Evolutionary conservation across 2,888 invertebrate species (phyloP).

Genomic region (Gymnosoma rotundatum): DNA sequence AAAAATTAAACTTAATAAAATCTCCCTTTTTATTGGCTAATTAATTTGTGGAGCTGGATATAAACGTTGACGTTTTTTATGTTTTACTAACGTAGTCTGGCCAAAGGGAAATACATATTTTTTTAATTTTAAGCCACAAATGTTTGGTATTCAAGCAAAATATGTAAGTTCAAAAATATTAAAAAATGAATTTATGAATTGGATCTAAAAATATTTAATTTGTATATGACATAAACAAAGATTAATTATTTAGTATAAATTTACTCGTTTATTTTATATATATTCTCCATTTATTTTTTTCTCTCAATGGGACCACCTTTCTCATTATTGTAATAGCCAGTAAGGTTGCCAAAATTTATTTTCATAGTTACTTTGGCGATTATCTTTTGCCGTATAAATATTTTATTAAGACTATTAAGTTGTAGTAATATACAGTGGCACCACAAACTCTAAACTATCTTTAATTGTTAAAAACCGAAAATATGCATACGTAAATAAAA

Average conservation of each 20-base stretch:
- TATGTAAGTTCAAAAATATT: constrained; percentile 63
- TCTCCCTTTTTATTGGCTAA: constrained; percentile 38
- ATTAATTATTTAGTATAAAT: constrained; percentile 22
- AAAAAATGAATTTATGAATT: neutral
- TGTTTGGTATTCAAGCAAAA: constrained; percentile 64
- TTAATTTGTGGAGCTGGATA: constrained; percentile 48
- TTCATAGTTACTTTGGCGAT: neutral
- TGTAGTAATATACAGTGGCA: too few species aligned
- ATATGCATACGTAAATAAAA: too few species aligned
- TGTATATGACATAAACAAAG: neutral
- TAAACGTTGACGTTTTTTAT: constrained; percentile 62
- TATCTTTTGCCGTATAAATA: too few species aligned
- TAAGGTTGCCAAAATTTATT: constrained; percentile 28
- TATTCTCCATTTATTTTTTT: constrained; percentile 26
- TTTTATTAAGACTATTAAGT: too few species aligned
- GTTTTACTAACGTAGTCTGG: constrained; percentile 43
- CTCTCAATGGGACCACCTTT: neutral
- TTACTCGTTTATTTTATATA: constrained; percentile 12
- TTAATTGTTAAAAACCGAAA: too few species aligned
- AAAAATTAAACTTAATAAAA: constrained; percentile 35
- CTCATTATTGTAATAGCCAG: neutral
- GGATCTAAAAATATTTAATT: neutral
- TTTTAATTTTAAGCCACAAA: constrained; percentile 56
- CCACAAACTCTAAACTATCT: too few species aligned
- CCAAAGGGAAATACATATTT: constrained; percentile 48